Base-by-base conservation (phyloP, 2,888 invertebrate genomes). In the Helicoverpa assulta region DNA sequence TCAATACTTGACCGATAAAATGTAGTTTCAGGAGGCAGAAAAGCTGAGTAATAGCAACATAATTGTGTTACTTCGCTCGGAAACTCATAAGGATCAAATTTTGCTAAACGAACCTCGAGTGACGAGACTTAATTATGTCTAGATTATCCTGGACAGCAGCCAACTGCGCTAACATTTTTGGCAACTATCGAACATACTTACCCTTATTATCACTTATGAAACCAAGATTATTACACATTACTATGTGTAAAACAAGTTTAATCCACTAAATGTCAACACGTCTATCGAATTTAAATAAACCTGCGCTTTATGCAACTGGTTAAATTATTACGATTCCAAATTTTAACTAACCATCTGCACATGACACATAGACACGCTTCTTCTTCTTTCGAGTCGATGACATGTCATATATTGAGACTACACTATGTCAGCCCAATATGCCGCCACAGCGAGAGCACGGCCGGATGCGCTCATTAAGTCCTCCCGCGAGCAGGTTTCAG, bases 31-130 rank as follows among this genome's bases (percentile, higher is more conserved):
- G 40, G 14, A 40, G 14, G 14, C 40, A 40, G 40, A 40, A 47
- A 47, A n/a, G n/a, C 47, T 47, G n/a, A 47, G 16, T n/a, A 47
- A 5, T 16, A n/a, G 8, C 26, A 4, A 26, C 4, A 0, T 47
- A 47, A 47, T 7, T 47, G n/a, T 47, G 16, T 47, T 47, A 60
- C 53, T 62, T 14, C 18, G n/a, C 26, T 62, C 26, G 54, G 40
- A 2, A 53, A 53, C 12, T 55, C 14, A 29, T 54, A 26, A 5
- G 26, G 29, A 54, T 29, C n/a, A 14, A 29, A 29, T 54, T 29
- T n/a, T 29, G 26, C 29, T 54, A 29, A 50, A 50, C 50, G 50
- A 18, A 50, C 8, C 50, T 50, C n/a, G 18, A 50, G 50, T 50
- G 50, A 50, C 50, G 18, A 18, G 8, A 50, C 50, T 50, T 50